Conservation (phyloP, 2,797 vertebrate genomes). For the Scleropages formosus region DNA sequence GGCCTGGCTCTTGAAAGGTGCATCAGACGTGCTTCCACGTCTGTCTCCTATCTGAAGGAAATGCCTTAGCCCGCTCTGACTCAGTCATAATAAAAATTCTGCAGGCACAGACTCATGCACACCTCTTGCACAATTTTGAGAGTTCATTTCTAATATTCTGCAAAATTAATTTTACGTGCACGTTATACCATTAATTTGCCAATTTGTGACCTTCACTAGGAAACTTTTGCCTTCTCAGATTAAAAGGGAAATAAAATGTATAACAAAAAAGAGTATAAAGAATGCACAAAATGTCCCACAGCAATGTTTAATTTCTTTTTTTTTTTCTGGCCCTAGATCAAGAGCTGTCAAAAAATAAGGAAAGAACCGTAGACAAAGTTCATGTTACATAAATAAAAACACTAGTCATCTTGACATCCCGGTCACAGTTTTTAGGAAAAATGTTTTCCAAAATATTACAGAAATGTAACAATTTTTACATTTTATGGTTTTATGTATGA, state of each 20-base stretch:
- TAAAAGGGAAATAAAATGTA: neutral
- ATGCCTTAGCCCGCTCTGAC: neutral
- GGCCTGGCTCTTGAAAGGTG: no score
- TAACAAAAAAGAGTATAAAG: conserved; percentile 6
- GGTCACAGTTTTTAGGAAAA: conserved; percentile 34
- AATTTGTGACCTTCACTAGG: neutral
- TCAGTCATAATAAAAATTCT: neutral
- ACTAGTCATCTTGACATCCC: conserved; percentile 31
- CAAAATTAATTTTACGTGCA: neutral
- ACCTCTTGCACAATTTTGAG: neutral
- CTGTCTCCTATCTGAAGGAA: neutral
- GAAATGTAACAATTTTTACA: conserved; percentile 33
- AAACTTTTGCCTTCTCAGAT: neutral
- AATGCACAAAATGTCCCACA: neutral
- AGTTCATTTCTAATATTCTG: neutral
- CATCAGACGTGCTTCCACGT: neutral
- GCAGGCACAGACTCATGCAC: neutral
- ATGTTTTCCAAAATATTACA: conserved; percentile 26
- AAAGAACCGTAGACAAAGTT: conserved; percentile 21
- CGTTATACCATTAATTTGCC: neutral
- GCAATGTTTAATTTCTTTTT: neutral
- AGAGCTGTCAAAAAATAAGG: neutral
- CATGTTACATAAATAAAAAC: conserved; percentile 3
- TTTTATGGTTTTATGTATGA: conserved; percentile 29
- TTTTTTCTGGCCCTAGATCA: neutral